Evolutionary conservation across 1,140 invertebrate species (phyloP), one percentile per base, ranked within the genome.

Genomic region (Eumeta japonica): DNA sequence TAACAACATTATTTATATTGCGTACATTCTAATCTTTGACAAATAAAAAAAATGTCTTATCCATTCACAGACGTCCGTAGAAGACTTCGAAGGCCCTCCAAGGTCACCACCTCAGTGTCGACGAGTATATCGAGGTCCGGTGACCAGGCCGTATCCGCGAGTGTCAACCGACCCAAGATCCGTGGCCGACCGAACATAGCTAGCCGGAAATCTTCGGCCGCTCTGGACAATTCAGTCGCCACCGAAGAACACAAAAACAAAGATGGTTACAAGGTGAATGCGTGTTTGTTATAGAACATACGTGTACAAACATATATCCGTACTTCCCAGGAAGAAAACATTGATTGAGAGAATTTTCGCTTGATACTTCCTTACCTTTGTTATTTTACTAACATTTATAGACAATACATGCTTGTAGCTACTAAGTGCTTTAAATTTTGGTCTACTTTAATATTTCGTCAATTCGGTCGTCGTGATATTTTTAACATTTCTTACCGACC

Each of bases 161-260:
- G 78, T 79, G 68, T 85, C 76, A 59, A 81, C 65, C 80, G 80
- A 65, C 83, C 85, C 28, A 83, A 86, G 53, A 77, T 88, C n/a
- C 79, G 83, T 49, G 74, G 81, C 28, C 78, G 84, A 45, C 74
- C 82, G 43, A 74, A 80, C 72, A 64, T 82, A 48, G 61, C 80
- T 72, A 77, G 75, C 72, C 64, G 77, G 75, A 78, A 79, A 66
- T 79, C 80, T 44, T 58, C 76, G 31, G 77, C 76, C 16, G 80
- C 81, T 1, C 66, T 78, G 2, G 77, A 78, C 33, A 79, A 83
- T 36, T 82, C 84, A 20, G 79, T 84, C 43, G 70, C 62, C 33
- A 77, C 74, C 37, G 68, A 79, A 16, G 71, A 78, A 46, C 75
- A 81, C 52, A 79, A 82, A 62, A 74, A 81, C 28, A 83, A 83